A percentile compares a stretch with the other conserved stretches of the same genome.
These are phyloP conservation scores for Anthopleura xanthogrammica DNA, from an alignment of 92 coral and sea anemone species.

Conservation along the genomic window DNA sequence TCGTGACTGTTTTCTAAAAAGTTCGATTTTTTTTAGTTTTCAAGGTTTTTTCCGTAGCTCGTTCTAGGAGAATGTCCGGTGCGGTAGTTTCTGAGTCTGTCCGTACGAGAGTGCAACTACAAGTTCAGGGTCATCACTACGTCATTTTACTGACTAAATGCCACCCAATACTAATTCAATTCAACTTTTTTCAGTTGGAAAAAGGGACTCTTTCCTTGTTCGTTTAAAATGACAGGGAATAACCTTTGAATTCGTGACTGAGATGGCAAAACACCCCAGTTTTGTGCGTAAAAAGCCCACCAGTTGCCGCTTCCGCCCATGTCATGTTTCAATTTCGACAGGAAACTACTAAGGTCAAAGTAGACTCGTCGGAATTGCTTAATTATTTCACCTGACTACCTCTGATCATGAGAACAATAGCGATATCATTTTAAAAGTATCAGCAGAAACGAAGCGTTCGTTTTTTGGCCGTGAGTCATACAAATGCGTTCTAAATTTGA, in stretches of 20 bases:
- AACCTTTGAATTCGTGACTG: neutral
- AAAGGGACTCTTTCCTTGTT: neutral
- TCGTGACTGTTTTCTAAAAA: no score
- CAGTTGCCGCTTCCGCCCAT: constrained; percentile 3
- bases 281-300: neutral
- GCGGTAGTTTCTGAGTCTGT: neutral
- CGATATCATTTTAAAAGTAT: neutral
- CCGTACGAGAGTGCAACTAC: neutral
- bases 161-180: neutral
- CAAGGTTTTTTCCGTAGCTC: no score
- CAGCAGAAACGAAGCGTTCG: constrained; percentile 12
- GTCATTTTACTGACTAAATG: neutral
- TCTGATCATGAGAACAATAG: neutral
- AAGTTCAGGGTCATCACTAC: neutral
- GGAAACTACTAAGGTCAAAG: neutral
- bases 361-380: neutral
- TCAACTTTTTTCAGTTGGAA: neutral
- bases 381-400: constrained; percentile 4
- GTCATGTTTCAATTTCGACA: neutral
- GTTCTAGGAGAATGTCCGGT: no score
- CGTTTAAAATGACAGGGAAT: neutral
- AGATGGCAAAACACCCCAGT: neutral
- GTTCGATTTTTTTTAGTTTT: no score
- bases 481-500: neutral
- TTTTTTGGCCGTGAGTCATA: constrained; percentile 22